Evolutionary conservation across 2,113 vertebrate genomes (phyloP), one percentile per base, ranked within the genome.

Genomic region (Corvus cornix): DNA sequence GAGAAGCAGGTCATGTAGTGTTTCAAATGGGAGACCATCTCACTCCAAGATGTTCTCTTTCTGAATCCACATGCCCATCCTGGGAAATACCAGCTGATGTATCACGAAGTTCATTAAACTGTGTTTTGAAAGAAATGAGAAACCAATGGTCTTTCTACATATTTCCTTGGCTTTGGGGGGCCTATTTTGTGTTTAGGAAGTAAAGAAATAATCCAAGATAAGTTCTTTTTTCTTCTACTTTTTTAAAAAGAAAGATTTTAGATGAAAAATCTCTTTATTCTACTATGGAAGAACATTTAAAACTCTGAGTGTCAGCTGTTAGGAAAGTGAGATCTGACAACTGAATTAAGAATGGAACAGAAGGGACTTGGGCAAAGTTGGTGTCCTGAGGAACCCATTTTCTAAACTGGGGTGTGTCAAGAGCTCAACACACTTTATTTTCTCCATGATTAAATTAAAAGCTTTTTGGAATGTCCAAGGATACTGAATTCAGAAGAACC

Each of bases 361-460:
- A 72, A 68, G 0, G 0, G 22, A 48, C 8, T 37, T 69, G 6
- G 8, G 37, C 37, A 28, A 27, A 30, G 3, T 21, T 44, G 1
- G 3, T 52, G 16, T 28, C 22, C n/a, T 70, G 11, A 69, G n/a
- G 37, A 58, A 5, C 3, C 12, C 10, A n/a, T n/a, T 62, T 90
- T 66, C 41, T 10, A 72, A 6, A 20, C 2, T 30, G 10, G 9
- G 13, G 1, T n/a, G 11, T 44, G 33, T 67, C 16, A 16, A 31
- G 14, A 91, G 11, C 6, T 43, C 31, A 91, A 39, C 12, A 53
- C 4, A 24, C 0, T 63, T 58, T 24, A 46, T 2, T 1, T 80
- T 86, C 16, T 53, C 31, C 24, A 11, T 33, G 4, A 79, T 30
- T 83, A 41, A 81, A 80, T 4, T 33, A 48, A 67, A 75, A 56